These are phyloP conservation scores for Albula goreensis DNA, from an alignment of 2,113 vertebrate genomes.

Conservation along the genomic window DNA sequence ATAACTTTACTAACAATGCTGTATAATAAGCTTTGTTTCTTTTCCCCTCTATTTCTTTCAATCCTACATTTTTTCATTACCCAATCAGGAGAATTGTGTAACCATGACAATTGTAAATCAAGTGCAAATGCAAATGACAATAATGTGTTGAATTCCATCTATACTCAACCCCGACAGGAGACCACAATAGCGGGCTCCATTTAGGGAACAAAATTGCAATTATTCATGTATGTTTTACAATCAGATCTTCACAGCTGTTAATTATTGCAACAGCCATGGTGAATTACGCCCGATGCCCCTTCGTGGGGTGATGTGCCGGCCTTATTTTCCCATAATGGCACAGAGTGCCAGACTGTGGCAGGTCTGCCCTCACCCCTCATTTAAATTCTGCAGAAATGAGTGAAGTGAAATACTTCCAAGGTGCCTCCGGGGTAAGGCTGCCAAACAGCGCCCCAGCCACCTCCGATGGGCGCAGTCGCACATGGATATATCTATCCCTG, in stretches of 20 bases:
- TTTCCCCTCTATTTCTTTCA: background rate
- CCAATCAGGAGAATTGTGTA: background rate
- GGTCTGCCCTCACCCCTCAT: background rate
- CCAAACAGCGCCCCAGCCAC: background rate
- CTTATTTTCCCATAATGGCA: background rate
- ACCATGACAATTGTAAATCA: background rate
- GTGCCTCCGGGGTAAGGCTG: background rate
- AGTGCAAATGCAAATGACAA: background rate
- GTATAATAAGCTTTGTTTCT: background rate
- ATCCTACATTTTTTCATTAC: no score
- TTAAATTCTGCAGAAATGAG: background rate
- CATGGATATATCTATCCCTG: background rate
- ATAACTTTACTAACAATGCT: background rate
- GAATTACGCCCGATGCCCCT: no score
- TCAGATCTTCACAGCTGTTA: background rate
- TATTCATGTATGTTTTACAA: background rate
- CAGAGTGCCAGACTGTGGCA: background rate
- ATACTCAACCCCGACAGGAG: background rate
- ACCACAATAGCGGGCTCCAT: background rate
- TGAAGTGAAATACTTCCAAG: background rate
- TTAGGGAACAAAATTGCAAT: background rate
- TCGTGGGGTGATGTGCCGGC: no score
- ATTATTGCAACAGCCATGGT: background rate
- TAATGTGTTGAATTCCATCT: background rate
- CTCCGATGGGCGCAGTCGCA: background rate